phyloP scores from a whole-genome alignment of 2,113 vertebrate species.

The Poicephalus gulielmi region DNA sequence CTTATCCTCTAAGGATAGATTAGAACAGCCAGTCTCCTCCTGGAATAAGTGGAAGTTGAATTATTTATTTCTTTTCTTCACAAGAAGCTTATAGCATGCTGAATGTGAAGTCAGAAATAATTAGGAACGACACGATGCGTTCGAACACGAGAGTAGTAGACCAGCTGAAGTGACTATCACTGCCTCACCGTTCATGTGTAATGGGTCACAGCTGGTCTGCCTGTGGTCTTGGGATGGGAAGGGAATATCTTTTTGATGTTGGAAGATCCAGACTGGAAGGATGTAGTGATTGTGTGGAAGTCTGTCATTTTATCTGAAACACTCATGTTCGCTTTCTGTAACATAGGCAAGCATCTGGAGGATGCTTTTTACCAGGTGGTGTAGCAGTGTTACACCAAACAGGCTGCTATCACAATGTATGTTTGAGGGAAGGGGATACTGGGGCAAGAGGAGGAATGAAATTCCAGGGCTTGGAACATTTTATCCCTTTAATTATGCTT shows the following conservation, averaged over 20 bases:
- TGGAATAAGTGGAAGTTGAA: slow-evolving; percentile 63
- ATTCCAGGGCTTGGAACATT: background rate
- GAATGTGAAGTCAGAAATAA: slow-evolving; percentile 73
- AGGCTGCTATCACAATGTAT: accelerated
- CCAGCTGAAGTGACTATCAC: background rate
- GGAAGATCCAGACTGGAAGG: background rate
- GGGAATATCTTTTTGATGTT: background rate
- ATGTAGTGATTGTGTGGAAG: background rate
- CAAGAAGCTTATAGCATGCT: slow-evolving; percentile 69
- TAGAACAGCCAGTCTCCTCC: slow-evolving; percentile 66
- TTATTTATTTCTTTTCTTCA: slow-evolving; percentile 71
- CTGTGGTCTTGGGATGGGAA: background rate
- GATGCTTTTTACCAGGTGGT: background rate
- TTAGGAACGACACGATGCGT: slow-evolving; percentile 53
- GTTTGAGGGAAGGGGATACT: background rate
- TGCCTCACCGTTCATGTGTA: background rate
- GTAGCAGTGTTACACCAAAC: background rate
- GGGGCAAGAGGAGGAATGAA: background rate
- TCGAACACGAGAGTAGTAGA: slow-evolving; percentile 4
- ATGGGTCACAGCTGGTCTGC: background rate
- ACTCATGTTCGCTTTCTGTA: background rate
- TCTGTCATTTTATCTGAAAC: background rate
- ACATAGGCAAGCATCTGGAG: background rate
- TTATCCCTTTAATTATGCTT: background rate
- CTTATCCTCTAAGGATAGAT: slow-evolving; percentile 69